A percentile compares a stretch with the other conserved stretches of the same genome.
Conservation (phyloP, 2,888 invertebrate species). For the Troides aeacus region DNA sequence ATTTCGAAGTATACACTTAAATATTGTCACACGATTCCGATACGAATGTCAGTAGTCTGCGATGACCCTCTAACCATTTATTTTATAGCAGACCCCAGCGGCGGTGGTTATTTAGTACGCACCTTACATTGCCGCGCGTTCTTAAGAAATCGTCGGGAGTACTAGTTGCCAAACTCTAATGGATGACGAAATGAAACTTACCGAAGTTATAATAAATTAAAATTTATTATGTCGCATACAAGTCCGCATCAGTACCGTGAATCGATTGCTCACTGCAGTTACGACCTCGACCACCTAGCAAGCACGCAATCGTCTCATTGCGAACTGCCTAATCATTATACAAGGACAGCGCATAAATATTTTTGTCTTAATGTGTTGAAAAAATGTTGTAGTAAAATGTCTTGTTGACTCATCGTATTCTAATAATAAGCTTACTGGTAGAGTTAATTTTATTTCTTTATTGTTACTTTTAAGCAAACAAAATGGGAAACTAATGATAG, state of each 20-base stretch:
- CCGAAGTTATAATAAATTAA: conserved; percentile 53
- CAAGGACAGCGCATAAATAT: conserved; percentile 42
- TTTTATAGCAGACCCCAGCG: conserved; percentile 34
- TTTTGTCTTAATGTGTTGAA: conserved; percentile 23
- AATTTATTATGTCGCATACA: conserved; percentile 67
- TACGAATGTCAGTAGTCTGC: conserved; percentile 44
- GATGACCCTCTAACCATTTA: conserved; percentile 40
- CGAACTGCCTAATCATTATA: conserved; percentile 49
- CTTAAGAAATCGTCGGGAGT: background rate
- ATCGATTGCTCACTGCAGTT: conserved; percentile 76
- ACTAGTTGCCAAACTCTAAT: conserved; percentile 38
- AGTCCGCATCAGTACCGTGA: conserved; percentile 71
- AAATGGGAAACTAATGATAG: no score
- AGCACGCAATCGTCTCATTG: conserved; percentile 71
- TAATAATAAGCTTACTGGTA: no score
- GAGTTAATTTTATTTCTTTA: no score
- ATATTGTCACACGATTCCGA: conserved; percentile 50
- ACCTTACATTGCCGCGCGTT: conserved; percentile 14
- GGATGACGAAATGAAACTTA: conserved; percentile 40
- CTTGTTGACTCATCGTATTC: background rate
- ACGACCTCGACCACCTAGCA: conserved; percentile 68
- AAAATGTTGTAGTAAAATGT: conserved; percentile 8
- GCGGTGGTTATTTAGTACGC: conserved; percentile 35
- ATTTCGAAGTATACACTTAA: conserved; percentile 44
- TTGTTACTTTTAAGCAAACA: no score